Evolutionary conservation across 2,888 invertebrate genomes (phyloP).

Genomic region (Mycogona germanica): DNA sequence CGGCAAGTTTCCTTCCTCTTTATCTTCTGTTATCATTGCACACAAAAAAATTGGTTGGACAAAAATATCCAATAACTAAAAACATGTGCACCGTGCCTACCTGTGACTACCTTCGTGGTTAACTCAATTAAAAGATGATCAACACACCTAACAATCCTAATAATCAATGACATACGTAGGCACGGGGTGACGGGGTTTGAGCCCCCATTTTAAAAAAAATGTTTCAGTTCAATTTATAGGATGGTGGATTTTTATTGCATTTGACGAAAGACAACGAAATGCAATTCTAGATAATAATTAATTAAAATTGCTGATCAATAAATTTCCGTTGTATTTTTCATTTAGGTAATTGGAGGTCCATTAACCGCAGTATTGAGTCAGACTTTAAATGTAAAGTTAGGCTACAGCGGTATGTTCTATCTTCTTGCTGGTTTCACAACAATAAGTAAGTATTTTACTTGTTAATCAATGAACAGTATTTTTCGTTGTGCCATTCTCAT

Average conservation of each 20-base stretch:
- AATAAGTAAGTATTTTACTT: conserved; percentile 2
- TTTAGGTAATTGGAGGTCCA: conserved; percentile 16
- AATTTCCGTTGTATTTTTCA: neutral
- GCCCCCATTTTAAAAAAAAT: no score
- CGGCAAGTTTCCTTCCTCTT: conserved; percentile 24
- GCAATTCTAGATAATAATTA: no score
- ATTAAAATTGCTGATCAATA: conserved; percentile 6
- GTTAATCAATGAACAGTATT: neutral
- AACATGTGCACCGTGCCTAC: no score
- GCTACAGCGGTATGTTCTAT: conserved; percentile 11
- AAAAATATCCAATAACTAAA: no score
- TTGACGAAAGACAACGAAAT: no score
- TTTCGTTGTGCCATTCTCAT: neutral
- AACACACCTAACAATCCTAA: no score
- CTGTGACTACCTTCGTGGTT: no score
- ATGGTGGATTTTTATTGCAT: no score
- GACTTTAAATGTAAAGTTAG: neutral
- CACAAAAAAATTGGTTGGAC: conserved; percentile 16
- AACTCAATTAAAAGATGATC: no score
- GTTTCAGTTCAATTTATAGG: no score
- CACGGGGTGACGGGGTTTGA: no score
- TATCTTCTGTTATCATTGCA: neutral
- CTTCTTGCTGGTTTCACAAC: conserved; percentile 6
- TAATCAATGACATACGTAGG: no score
- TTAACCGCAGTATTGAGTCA: conserved; percentile 7